Percentiles rank a stretch among this genome's conserved stretches.
These are phyloP conservation scores for Andrena bicolor DNA, from an alignment of 2,888 invertebrate genomes.

Conservation along the genomic window DNA sequence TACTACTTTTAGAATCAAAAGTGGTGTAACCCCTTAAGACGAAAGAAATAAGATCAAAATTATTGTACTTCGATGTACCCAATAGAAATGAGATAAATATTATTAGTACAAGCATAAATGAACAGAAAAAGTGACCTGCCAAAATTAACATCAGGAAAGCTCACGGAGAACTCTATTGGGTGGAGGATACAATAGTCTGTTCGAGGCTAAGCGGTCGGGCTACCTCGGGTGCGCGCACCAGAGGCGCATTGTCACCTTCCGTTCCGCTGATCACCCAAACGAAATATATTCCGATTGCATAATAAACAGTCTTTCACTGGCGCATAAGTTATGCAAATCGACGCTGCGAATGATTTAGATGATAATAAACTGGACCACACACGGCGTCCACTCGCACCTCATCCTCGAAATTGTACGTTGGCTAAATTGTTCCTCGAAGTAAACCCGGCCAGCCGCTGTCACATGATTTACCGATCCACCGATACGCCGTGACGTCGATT, in stretches of 20 bases:
- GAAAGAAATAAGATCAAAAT: too few species aligned
- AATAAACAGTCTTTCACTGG: slow-evolving; percentile 53
- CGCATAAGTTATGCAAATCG: slow-evolving; percentile 66
- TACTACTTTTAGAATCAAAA: too few species aligned
- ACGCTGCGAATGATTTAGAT: slow-evolving; percentile 62
- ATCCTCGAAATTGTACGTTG: slow-evolving; percentile 62
- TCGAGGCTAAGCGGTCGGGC: too few species aligned
- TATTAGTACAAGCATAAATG: too few species aligned
- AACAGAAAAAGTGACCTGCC: too few species aligned
- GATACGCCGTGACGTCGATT: slow-evolving; percentile 44
- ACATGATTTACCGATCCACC: slow-evolving; percentile 63
- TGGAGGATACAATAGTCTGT: neutral
- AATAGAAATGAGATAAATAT: too few species aligned
- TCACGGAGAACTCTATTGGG: too few species aligned
- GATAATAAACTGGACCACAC: slow-evolving; percentile 67
- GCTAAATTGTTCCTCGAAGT: slow-evolving; percentile 62
- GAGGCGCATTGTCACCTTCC: slow-evolving; percentile 32
- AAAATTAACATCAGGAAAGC: too few species aligned
- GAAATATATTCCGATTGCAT: slow-evolving; percentile 53
- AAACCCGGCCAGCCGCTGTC: slow-evolving; percentile 44
- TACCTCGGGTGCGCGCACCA: too few species aligned
- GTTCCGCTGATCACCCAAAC: slow-evolving; percentile 39
- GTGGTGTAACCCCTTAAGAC: too few species aligned
- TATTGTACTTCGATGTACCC: too few species aligned
- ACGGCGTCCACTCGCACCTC: slow-evolving; percentile 49